Conservation (phyloP, 2,888 invertebrate species). For the Lysandra bellargus region DNA sequence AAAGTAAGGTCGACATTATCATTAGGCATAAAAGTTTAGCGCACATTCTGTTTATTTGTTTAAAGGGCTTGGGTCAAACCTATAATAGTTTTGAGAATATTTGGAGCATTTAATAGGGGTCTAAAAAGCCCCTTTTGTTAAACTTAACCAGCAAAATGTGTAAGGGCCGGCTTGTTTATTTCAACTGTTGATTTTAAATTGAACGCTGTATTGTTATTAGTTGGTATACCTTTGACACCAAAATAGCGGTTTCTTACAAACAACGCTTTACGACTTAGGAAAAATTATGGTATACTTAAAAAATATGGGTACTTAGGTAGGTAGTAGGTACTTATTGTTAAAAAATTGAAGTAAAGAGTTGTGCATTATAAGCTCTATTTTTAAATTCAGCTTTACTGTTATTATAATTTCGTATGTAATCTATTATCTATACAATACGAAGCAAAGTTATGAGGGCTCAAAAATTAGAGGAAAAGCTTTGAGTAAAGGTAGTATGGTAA, state of each 20-base stretch:
- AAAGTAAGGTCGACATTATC: not conserved
- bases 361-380: too few species aligned
- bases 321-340: too few species aligned
- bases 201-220: not conserved
- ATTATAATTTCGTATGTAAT: too few species aligned
- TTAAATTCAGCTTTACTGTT: too few species aligned
- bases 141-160: slow-evolving; percentile 12
- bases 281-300: not conserved
- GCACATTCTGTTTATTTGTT: slow-evolving; percentile 13
- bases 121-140: slow-evolving; percentile 21
- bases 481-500: not conserved
- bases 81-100: slow-evolving; percentile 15
- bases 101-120: slow-evolving; percentile 18
- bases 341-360: too few species aligned
- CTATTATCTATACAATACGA: too few species aligned
- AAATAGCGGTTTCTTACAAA: not conserved
- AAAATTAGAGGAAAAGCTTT: not conserved
- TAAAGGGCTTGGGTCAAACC: slow-evolving; percentile 21
- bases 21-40: slow-evolving; percentile 18
- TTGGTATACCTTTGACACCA: not conserved
- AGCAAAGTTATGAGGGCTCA: too few species aligned
- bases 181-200: slow-evolving; percentile 9
- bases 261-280: not conserved
- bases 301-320: too few species aligned
- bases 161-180: slow-evolving; percentile 8